These are phyloP conservation scores for Caenorhabditis parvicauda DNA, from an alignment of 2,888 invertebrate genomes.

Conservation along the genomic window DNA sequence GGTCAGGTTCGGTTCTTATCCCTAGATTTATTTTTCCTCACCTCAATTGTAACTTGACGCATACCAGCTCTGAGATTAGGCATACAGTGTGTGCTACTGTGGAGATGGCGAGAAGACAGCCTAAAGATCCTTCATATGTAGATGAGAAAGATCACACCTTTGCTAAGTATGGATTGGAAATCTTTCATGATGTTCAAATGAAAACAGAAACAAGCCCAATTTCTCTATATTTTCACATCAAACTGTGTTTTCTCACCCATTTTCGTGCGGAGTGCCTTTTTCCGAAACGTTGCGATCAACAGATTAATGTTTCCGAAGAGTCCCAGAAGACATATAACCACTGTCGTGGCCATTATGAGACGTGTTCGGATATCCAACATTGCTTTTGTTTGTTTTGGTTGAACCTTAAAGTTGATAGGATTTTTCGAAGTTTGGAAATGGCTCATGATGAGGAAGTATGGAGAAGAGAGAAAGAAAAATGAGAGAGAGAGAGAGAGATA, in stretches of 20 bases:
- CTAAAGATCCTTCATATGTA: constrained; percentile 3
- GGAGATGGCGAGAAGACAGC: constrained; percentile 24
- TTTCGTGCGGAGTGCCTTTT: constrained; percentile 21
- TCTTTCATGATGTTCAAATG: constrained; percentile 3
- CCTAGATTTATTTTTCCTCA: neutral
- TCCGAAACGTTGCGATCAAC: constrained; percentile 20
- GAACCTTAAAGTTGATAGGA: no score
- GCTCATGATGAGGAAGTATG: no score
- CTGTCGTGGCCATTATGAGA: no score
- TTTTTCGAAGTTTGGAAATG: no score
- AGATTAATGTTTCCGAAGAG: constrained; percentile 24
- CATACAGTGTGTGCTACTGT: constrained; percentile 26
- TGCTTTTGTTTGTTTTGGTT: no score
- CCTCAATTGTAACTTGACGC: constrained; percentile 23
- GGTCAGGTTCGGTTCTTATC: neutral
- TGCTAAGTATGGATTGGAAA: neutral
- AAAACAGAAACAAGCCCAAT: constrained; percentile 4
- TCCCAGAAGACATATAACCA: constrained; percentile 17
- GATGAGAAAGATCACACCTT: neutral
- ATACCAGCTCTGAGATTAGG: constrained; percentile 22
- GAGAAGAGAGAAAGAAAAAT: no score
- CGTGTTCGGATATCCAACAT: no score
- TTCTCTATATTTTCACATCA: neutral
- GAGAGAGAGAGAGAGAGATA: constrained; percentile 17
- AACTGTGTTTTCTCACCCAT: constrained; percentile 15